phyloP scores from a whole-genome alignment of 2,888 invertebrate genomes.

The Hofmannophila pseudospretella region DNA sequence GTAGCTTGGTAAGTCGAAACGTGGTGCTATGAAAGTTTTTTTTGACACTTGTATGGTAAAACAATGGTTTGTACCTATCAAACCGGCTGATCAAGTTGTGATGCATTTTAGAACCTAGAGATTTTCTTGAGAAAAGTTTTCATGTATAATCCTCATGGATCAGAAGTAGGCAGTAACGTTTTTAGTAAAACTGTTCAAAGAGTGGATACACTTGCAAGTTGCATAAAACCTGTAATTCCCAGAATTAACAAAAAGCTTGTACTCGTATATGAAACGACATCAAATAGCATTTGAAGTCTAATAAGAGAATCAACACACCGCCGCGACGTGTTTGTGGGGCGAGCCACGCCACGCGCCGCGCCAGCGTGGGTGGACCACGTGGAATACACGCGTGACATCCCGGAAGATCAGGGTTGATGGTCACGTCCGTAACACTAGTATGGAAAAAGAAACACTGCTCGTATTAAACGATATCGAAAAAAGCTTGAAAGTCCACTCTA shows the following conservation, averaged over 20 bases:
- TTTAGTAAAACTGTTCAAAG: too few relatives aligned
- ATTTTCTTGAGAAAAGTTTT: too few relatives aligned
- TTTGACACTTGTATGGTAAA: not conserved
- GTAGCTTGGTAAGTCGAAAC: not conserved
- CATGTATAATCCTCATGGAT: too few relatives aligned
- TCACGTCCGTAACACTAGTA: too few relatives aligned
- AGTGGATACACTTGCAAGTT: too few relatives aligned
- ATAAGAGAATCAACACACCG: conserved; percentile 4
- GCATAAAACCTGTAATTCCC: not conserved
- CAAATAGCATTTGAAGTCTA: conserved; percentile 1
- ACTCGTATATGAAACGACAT: not conserved
- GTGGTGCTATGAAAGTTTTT: not conserved
- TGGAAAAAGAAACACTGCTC: too few relatives aligned
- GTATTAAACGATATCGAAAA: too few relatives aligned
- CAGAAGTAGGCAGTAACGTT: too few relatives aligned
- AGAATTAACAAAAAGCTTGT: not conserved
- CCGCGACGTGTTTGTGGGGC: conserved; percentile 3
- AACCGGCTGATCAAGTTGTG: too few relatives aligned
- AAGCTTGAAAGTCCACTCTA: too few relatives aligned
- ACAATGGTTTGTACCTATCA: too few relatives aligned
- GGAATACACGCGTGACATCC: conserved; percentile 2
- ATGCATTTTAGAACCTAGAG: too few relatives aligned
- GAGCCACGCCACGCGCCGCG: conserved; percentile 2
- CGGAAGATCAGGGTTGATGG: conserved; percentile 3
- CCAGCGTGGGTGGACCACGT: conserved; percentile 3